Evolutionary conservation across 2,888 invertebrate genomes (phyloP).

Genomic region (Hermodice carunculata): DNA sequence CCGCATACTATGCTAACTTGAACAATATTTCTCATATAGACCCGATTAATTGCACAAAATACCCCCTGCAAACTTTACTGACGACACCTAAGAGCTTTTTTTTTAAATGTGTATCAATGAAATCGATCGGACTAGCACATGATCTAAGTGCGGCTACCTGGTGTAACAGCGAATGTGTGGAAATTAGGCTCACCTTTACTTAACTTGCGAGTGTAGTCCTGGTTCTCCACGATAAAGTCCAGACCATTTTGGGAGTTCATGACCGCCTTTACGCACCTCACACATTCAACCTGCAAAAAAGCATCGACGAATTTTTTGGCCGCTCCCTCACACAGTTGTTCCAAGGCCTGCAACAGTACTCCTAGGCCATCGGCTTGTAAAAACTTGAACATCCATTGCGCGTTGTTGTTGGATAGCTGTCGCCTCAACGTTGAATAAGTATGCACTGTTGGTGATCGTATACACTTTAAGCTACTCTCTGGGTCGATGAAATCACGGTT

Average conservation of each 20-base stretch:
- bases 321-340: constrained; percentile 43
- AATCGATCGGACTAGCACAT: too few species aligned
- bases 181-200: constrained; percentile 14
- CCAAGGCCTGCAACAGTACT: constrained; percentile 53
- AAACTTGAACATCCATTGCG: constrained; percentile 53
- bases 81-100: too few species aligned
- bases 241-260: constrained; percentile 20
- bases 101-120: too few species aligned
- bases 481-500: too few species aligned
- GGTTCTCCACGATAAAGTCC: constrained; percentile 18
- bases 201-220: constrained; percentile 18
- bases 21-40: too few species aligned
- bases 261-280: constrained; percentile 49
- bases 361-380: constrained; percentile 53
- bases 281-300: constrained; percentile 52
- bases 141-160: too few species aligned
- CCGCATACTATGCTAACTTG: too few species aligned
- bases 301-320: constrained; percentile 46
- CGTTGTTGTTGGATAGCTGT: constrained; percentile 31
- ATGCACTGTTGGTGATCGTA: constrained; percentile 47
- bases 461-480: too few species aligned
- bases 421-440: constrained; percentile 47
- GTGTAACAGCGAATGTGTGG: too few species aligned
- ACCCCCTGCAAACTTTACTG: too few species aligned
- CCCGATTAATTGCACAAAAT: too few species aligned